Percentiles rank a stretch among this genome's conserved stretches.
Conservation (phyloP, 2,888 invertebrate species). For the Subacronicta megacephala region DNA sequence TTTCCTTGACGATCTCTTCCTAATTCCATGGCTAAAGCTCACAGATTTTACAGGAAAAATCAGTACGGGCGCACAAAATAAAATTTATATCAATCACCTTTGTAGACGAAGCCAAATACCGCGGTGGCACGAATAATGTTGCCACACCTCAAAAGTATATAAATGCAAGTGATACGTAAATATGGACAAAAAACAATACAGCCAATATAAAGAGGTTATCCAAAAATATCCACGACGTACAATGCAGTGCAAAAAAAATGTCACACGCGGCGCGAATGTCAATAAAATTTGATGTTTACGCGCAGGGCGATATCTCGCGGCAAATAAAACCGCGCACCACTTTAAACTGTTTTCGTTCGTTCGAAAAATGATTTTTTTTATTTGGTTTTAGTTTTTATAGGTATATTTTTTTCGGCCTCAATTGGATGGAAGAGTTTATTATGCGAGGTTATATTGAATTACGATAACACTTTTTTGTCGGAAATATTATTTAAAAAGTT, state of each 20-base stretch:
- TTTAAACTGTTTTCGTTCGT: conserved; percentile 69
- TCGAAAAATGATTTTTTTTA: conserved; percentile 69
- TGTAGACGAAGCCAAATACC: conserved; percentile 17
- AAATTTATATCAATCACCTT: neutral
- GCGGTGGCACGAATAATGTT: conserved; percentile 10
- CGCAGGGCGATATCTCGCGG: conserved; percentile 74
- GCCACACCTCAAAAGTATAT: conserved; percentile 39
- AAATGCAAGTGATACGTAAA: conserved; percentile 45
- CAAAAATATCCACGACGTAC: conserved; percentile 59
- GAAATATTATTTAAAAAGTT: neutral
- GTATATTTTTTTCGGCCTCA: conserved; percentile 27
- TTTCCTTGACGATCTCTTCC: conserved; percentile 1
- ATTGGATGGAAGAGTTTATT: conserved; percentile 36
- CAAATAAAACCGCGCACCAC: conserved; percentile 71
- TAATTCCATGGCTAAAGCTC: neutral
- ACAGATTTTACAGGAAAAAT: neutral
- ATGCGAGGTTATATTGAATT: conserved; percentile 37
- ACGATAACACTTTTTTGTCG: conserved; percentile 7
- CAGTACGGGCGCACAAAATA: too few species aligned
- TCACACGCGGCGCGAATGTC: conserved; percentile 73
- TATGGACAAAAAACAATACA: conserved; percentile 50
- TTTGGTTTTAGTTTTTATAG: conserved; percentile 44
- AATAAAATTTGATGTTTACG: conserved; percentile 86
- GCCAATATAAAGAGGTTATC: conserved; percentile 57
- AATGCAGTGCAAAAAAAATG: conserved; percentile 74